phyloP scores from a whole-genome alignment of 1,140 invertebrate species.

The Listronotus oregonensis region DNA sequence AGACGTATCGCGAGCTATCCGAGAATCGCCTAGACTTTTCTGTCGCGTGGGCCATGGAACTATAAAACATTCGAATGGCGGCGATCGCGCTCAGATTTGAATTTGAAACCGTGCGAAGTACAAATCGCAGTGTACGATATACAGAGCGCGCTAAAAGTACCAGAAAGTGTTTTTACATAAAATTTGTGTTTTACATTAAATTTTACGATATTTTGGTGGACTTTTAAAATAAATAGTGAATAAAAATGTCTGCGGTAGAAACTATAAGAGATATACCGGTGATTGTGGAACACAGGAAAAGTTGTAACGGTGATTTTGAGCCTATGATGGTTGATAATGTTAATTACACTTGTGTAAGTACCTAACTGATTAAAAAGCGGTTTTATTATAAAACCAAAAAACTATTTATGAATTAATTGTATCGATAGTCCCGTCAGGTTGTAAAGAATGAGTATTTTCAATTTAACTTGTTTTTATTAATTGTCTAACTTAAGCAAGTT shows the following conservation, averaged over 20 bases:
- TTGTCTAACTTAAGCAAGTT: no score
- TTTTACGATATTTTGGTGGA: neutral
- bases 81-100: constrained; percentile 6
- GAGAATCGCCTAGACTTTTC: neutral
- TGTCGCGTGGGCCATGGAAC: neutral
- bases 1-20: no score
- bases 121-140: no score
- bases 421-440: no score
- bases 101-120: neutral
- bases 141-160: no score
- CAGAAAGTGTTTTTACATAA: no score
- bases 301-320: constrained; percentile 18
- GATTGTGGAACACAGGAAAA: constrained; percentile 26
- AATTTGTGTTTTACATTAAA: neutral
- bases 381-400: no score
- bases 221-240: neutral
- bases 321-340: constrained; percentile 28
- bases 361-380: no score
- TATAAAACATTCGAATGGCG: constrained; percentile 9
- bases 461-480: no score
- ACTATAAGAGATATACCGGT: constrained; percentile 35
- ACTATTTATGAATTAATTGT: no score
- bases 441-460: no score
- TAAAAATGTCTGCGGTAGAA: constrained; percentile 26
- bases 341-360: constrained; percentile 19